Evolutionary conservation across 2,888 invertebrate species (phyloP).

Genomic region (Icerya purchasi): DNA sequence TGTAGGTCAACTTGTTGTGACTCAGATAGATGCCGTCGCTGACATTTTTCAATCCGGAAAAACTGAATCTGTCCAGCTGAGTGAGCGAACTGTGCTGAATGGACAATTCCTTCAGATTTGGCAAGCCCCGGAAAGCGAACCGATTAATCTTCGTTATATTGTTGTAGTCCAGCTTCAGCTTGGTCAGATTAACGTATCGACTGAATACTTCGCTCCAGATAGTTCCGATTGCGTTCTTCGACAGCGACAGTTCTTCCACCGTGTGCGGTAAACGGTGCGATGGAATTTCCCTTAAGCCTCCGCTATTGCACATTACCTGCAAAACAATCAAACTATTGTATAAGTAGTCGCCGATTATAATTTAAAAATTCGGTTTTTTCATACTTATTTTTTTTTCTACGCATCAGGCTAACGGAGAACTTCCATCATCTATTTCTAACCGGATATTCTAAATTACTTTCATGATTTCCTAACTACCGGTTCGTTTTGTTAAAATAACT

Average conservation of each 20-base stretch:
- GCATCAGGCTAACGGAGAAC: too few relatives aligned
- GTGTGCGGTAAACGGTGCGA: conserved; percentile 47
- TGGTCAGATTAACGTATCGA: conserved; percentile 54
- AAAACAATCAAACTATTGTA: too few relatives aligned
- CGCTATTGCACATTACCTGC: conserved; percentile 74
- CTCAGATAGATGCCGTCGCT: conserved; percentile 44
- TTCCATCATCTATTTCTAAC: too few relatives aligned
- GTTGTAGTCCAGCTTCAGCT: conserved; percentile 68
- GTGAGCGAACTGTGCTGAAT: conserved; percentile 69
- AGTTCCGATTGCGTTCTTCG: conserved; percentile 61
- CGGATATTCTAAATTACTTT: too few relatives aligned
- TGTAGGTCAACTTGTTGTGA: conserved; percentile 46
- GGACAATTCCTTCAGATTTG: conserved; percentile 51
- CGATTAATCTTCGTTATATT: conserved; percentile 62
- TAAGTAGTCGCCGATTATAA: too few relatives aligned
- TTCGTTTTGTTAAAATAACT: too few relatives aligned
- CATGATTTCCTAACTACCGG: too few relatives aligned
- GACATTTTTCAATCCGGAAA: conserved; percentile 63
- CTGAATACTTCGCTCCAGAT: conserved; percentile 64
- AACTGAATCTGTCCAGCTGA: conserved; percentile 59
- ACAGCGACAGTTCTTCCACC: conserved; percentile 64
- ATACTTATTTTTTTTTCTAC: too few relatives aligned
- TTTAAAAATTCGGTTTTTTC: too few relatives aligned
- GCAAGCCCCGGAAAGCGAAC: conserved; percentile 66
- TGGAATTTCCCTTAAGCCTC: conserved; percentile 57